phyloP scores from a whole-genome alignment of 2,797 vertebrate species.

The Pyrocephalus nanus region DNA sequence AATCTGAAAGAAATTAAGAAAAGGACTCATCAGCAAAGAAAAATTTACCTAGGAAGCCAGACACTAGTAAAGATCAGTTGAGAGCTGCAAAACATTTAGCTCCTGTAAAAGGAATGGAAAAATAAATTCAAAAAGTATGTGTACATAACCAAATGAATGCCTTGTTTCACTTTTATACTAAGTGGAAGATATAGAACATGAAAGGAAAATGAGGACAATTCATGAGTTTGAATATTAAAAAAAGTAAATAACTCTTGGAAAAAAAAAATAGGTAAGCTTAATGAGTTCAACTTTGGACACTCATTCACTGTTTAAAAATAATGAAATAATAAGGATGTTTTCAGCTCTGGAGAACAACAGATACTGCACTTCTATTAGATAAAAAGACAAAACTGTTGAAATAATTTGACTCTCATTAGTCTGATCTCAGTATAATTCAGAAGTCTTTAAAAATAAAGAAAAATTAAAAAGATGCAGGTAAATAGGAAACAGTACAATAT shows the following conservation, averaged over 20 bases:
- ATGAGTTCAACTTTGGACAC: background rate
- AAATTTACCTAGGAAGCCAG: background rate
- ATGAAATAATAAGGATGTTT: background rate
- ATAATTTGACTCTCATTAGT: background rate
- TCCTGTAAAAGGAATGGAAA: background rate
- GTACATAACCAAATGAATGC: background rate
- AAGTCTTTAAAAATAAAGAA: background rate
- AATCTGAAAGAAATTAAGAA: background rate
- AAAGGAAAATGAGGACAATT: background rate
- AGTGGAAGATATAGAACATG: background rate
- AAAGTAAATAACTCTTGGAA: background rate
- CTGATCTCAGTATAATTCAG: background rate
- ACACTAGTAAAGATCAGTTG: background rate
- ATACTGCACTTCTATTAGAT: background rate
- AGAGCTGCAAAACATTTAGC: background rate
- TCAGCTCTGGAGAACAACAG: background rate
- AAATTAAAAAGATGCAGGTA: background rate
- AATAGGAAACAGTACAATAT: background rate
- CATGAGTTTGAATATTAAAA: background rate
- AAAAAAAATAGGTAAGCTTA: background rate
- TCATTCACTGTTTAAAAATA: background rate
- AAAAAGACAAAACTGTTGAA: background rate
- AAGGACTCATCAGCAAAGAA: background rate
- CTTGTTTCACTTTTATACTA: slow-evolving; percentile 6
- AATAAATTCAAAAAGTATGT: background rate